phyloP scores from a whole-genome alignment of 2,888 invertebrate species.

The Oscheius sp. region DNA sequence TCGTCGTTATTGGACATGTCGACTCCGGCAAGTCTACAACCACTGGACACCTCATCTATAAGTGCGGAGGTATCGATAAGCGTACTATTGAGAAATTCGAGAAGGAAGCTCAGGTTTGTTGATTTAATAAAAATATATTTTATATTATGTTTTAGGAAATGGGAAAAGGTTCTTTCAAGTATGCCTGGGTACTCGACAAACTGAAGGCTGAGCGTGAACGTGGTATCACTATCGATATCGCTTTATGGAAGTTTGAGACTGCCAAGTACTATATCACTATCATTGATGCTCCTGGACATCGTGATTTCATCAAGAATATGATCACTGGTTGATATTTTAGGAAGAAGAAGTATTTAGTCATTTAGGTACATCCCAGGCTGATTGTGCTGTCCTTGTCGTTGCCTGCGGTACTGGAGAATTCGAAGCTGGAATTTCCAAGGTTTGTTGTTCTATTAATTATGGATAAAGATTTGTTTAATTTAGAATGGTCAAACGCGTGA shows the following conservation, averaged over 20 bases:
- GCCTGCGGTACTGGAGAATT: constrained; percentile 99
- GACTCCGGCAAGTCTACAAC: constrained; percentile 97
- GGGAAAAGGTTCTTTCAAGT: constrained; percentile 91
- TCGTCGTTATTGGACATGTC: constrained; percentile 98
- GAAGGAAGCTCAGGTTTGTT: constrained; percentile 92
- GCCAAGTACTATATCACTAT: constrained; percentile 75
- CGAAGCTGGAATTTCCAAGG: constrained; percentile 98
- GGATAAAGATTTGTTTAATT: no score
- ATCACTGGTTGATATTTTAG: constrained; percentile 83
- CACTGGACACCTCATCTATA: constrained; percentile 96
- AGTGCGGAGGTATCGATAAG: constrained; percentile 99
- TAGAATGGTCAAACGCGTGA: constrained; percentile 99
- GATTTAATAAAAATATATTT: neutral
- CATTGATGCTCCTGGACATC: constrained; percentile 99
- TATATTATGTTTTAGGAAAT: constrained; percentile 45
- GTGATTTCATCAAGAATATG: constrained; percentile 99
- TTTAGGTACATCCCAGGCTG: constrained; percentile 76
- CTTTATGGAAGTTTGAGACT: constrained; percentile 71
- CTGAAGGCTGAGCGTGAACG: constrained; percentile 79
- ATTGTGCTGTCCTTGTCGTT: constrained; percentile 97
- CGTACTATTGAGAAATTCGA: constrained; percentile 99
- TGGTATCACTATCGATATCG: constrained; percentile 71
- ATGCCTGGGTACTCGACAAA: constrained; percentile 99
- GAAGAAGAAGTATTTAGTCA: no score
- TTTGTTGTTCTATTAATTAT: no score